Evolutionary conservation across 1,140 invertebrate genomes (phyloP), one percentile per base, ranked within the genome.

Genomic region (Ptiloglossa arizonensis): DNA sequence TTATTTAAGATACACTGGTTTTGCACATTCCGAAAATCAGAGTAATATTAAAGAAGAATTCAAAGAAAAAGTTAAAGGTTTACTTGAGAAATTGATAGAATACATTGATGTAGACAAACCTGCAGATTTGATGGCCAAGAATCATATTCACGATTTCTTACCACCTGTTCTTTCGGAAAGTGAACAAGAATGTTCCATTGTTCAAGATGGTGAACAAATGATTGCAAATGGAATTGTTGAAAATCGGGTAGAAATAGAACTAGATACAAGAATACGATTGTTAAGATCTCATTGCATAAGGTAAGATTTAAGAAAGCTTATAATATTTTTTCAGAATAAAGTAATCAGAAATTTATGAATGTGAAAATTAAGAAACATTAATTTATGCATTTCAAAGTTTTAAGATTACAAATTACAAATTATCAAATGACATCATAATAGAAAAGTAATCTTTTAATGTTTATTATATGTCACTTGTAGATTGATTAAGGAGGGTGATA

Each of bases 111-210:
- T 98, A 54, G 97, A 98, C 92, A 93, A 94, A 29, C 97, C 96
- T 62, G 97, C 96, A 24, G 98, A 99, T 92, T 94, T 97, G 91
- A 94, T 98, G 92, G 96, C 95, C 2, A 97, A 96, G 86, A 94
- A 95, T 75, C 97, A 96, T 80, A 96, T 98, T 80, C 96, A 97
- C 85, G 96, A 97, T 91, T 96, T 96, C n/a, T 89, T 99, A 60
- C 98, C 98, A 2, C 98, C 98, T 0, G 93, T 95, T 48, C 88
- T 98, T 0, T 93, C 92, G 52, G 89, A 94, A 80, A 90, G 93
- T 57, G 97, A 98, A 90, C 94, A 93, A 77, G 80, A 89, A 2
- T 94, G 95, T 78, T 96, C 96, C 13, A 94, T 96, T 1, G 94
- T 94, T 88, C 94, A 94, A 29, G 95, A 95, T 76, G 95, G 95